Conservation (phyloP, 2,888 invertebrate species). For the Synergus laeviventris region DNA sequence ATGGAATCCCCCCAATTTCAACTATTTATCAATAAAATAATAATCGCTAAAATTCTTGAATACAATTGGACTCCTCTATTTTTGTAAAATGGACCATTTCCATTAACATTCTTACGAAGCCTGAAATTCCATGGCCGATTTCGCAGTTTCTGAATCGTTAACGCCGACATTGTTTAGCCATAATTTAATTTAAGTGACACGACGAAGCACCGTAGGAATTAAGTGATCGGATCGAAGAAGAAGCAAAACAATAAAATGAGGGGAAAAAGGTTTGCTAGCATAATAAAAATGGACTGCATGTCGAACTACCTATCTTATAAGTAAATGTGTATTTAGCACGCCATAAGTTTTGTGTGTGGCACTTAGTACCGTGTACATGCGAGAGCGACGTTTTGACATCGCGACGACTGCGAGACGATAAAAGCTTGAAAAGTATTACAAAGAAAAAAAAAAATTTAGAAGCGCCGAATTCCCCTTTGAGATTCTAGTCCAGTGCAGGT, state of each 20-base stretch:
- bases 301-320: constrained; percentile 36
- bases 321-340: constrained; percentile 34
- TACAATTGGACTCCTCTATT: constrained; percentile 32
- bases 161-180: constrained; percentile 15
- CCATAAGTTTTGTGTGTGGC: constrained; percentile 48
- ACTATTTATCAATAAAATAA: neutral
- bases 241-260: constrained; percentile 14
- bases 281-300: constrained; percentile 12
- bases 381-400: constrained; percentile 42
- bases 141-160: constrained; percentile 4
- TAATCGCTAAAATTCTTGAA: neutral
- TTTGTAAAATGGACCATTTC: constrained; percentile 18
- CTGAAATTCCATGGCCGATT: constrained; percentile 15
- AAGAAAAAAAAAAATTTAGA: constrained; percentile 18
- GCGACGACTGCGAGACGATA: constrained; percentile 34
- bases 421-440: constrained; percentile 22
- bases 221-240: constrained; percentile 3
- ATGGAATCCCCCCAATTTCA: constrained; percentile 16
- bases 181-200: constrained; percentile 39
- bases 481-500: constrained; percentile 40
- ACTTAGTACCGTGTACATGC: constrained; percentile 43
- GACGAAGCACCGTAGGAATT: constrained; percentile 27
- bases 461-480: constrained; percentile 36
- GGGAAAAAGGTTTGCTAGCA: constrained; percentile 33
- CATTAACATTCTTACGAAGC: constrained; percentile 7